Conservation (phyloP, 2,888 invertebrate genomes). For the Tholera decimalis region DNA sequence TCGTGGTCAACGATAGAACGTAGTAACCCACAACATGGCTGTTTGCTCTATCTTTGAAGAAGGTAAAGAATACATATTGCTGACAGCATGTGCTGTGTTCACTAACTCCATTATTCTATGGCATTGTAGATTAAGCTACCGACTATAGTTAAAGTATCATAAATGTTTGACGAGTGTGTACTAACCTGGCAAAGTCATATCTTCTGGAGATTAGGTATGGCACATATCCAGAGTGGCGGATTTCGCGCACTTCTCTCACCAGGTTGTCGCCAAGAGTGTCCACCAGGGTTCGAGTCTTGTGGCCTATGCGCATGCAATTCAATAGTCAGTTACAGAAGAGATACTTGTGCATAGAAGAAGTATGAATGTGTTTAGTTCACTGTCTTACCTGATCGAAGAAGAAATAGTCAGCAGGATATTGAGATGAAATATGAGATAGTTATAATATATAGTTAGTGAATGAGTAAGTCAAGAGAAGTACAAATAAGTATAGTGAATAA, state of each 20-base stretch:
- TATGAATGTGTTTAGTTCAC: slow-evolving; percentile 8
- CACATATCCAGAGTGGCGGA: slow-evolving; percentile 77
- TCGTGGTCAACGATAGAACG: not conserved
- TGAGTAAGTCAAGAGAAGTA: not conserved
- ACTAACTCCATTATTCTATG: not conserved
- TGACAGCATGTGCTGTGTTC: not conserved
- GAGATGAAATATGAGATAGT: slow-evolving; percentile 1
- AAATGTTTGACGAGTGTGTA: slow-evolving; percentile 1
- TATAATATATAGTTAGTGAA: not conserved
- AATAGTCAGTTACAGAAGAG: slow-evolving; percentile 25
- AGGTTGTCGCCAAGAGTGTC: slow-evolving; percentile 84
- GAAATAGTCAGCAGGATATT: not conserved
- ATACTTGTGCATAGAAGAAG: slow-evolving; percentile 4
- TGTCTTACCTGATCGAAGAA: slow-evolving; percentile 56
- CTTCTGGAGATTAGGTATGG: slow-evolving; percentile 74
- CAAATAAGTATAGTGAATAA: not conserved
- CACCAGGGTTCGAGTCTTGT: slow-evolving; percentile 83
- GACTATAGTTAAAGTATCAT: not conserved
- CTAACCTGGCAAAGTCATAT: slow-evolving; percentile 76
- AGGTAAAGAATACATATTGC: not conserved
- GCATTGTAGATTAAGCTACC: not conserved
- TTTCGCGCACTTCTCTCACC: slow-evolving; percentile 82
- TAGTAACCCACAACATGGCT: not conserved
- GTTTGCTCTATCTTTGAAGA: not conserved
- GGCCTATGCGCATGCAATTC: slow-evolving; percentile 74